Evolutionary conservation across 2,113 vertebrate species (phyloP).

Genomic region (Gadus chalcogrammus): DNA sequence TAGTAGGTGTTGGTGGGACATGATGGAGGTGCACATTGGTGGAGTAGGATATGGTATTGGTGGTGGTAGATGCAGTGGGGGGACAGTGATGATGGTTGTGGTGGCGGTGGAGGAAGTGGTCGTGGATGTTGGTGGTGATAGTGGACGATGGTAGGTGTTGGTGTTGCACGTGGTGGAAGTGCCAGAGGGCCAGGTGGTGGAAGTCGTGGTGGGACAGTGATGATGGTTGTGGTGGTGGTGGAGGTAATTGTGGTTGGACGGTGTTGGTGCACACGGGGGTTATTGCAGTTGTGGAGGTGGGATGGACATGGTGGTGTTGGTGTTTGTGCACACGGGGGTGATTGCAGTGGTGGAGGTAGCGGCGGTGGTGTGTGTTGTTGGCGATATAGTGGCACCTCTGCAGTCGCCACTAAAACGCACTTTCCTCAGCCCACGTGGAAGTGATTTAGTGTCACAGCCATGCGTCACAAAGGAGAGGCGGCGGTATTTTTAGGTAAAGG

Average conservation of each 20-base stretch:
- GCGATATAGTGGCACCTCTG: background rate
- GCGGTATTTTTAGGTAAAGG: too few species aligned
- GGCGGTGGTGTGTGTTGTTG: background rate
- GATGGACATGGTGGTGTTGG: too few species aligned
- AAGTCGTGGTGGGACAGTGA: background rate
- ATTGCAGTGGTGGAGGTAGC: background rate
- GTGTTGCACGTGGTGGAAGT: background rate
- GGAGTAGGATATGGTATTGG: too few species aligned
- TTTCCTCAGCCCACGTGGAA: too few species aligned
- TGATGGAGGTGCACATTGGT: too few species aligned
- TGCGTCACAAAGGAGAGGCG: too few species aligned
- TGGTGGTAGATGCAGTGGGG: background rate
- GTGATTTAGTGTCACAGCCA: too few species aligned
- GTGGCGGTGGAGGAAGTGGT: background rate
- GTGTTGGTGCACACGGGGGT: background rate
- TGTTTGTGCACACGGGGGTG: background rate
- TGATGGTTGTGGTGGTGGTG: background rate
- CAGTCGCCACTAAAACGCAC: background rate
- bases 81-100: background rate
- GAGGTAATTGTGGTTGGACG: background rate
- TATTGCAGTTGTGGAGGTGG: too few species aligned
- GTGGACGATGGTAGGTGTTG: background rate
- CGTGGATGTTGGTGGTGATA: background rate
- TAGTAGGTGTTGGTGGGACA: too few species aligned
- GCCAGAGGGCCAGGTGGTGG: background rate